Percentiles rank a stretch among this genome's conserved stretches.
These are phyloP conservation scores for Phaethornis superciliosus DNA, from an alignment of 2,113 vertebrate genomes.

Conservation along the genomic window DNA sequence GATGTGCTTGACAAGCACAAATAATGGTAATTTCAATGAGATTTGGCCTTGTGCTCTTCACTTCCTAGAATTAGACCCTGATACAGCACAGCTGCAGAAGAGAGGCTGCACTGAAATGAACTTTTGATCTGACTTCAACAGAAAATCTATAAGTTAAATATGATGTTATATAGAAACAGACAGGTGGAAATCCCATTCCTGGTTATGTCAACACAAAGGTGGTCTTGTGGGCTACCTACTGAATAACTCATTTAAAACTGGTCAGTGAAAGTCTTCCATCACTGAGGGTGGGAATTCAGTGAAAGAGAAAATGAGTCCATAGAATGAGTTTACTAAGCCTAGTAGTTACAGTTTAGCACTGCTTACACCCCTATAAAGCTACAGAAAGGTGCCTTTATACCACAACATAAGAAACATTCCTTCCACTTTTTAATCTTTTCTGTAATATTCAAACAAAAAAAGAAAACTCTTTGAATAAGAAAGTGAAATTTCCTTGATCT, in stretches of 20 bases:
- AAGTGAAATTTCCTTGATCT: not conserved
- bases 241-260: not conserved
- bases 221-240: not conserved
- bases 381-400: not conserved
- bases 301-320: not conserved
- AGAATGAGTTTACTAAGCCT: not conserved
- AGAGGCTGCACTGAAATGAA: not conserved
- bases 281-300: not conserved
- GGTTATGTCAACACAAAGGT: not conserved
- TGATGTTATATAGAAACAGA: not conserved
- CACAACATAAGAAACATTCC: not conserved
- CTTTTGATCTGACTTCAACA: not conserved
- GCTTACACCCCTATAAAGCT: not conserved
- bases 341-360: not conserved
- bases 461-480: not conserved
- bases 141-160: not conserved
- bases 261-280: not conserved
- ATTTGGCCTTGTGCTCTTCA: not conserved
- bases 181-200: not conserved
- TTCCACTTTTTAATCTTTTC: fast-evolving
- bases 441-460: not conserved
- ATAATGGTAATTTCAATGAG: not conserved
- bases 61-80: not conserved
- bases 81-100: not conserved
- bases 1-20: not conserved